phyloP scores from a whole-genome alignment of 1,140 invertebrate genomes.

The Neodiprion fabricii region DNA sequence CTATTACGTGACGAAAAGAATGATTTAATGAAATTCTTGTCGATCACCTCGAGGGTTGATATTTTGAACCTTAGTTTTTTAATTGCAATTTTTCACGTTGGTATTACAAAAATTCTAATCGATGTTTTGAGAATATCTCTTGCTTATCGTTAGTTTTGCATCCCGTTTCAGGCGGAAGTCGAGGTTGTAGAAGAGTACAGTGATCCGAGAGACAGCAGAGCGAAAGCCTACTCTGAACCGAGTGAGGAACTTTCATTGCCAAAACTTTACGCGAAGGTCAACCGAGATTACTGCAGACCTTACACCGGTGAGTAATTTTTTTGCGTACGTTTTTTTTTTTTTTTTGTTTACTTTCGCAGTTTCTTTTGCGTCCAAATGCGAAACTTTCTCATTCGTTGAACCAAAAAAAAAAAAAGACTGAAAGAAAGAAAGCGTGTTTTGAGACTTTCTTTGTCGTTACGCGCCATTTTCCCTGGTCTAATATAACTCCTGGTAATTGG shows the following conservation, averaged over 20 bases:
- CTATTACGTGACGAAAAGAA: too few relatives aligned
- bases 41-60: too few relatives aligned
- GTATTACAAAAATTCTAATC: too few relatives aligned
- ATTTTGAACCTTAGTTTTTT: too few relatives aligned
- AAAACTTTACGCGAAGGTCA: slow-evolving; percentile 63
- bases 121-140: too few relatives aligned
- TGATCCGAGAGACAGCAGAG: slow-evolving; percentile 62
- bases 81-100: too few relatives aligned
- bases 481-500: not conserved
- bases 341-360: not conserved
- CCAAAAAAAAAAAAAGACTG: too few relatives aligned
- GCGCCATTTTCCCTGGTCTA: not conserved
- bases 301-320: slow-evolving; percentile 59
- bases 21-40: too few relatives aligned
- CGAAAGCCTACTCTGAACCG: slow-evolving; percentile 55
- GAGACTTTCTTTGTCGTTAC: not conserved
- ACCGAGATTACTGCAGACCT: slow-evolving; percentile 67
- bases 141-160: too few relatives aligned
- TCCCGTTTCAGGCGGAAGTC: slow-evolving; percentile 51
- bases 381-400: too few relatives aligned
- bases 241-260: slow-evolving; percentile 54
- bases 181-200: slow-evolving; percentile 62
- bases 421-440: too few relatives aligned
- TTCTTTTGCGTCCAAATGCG: too few relatives aligned
- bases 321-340: not conserved